Conservation (phyloP, 2,888 invertebrate genomes). For the Drosophila parthenogenetica region DNA sequence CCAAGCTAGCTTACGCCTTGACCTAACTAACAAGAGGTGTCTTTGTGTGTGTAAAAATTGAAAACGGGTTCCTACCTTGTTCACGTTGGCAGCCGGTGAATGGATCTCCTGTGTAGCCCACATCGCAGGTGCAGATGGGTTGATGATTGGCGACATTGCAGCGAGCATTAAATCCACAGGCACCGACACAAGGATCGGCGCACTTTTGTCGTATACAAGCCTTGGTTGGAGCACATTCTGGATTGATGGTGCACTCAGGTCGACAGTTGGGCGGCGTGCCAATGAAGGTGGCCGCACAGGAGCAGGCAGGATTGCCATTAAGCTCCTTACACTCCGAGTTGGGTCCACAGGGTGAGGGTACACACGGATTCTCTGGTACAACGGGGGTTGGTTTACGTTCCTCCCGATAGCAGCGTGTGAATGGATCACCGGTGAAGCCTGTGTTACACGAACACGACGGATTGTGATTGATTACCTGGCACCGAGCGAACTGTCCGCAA, state of each 20-base stretch:
- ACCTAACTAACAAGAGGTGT: constrained; percentile 54
- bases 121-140: constrained; percentile 86
- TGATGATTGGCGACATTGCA: constrained; percentile 87
- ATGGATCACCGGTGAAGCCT: constrained; percentile 91
- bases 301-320: constrained; percentile 86
- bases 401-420: constrained; percentile 87
- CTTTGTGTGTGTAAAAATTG: constrained; percentile 29
- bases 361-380: constrained; percentile 86
- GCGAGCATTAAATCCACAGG: constrained; percentile 89
- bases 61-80: constrained; percentile 81
- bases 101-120: constrained; percentile 88
- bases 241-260: constrained; percentile 88
- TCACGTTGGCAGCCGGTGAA: constrained; percentile 87
- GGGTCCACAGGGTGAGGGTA: constrained; percentile 88
- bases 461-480: constrained; percentile 91
- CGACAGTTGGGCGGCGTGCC: constrained; percentile 88
- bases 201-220: constrained; percentile 86
- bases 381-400: constrained; percentile 84
- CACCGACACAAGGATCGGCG: constrained; percentile 88
- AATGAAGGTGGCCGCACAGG: constrained; percentile 87
- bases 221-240: constrained; percentile 86
- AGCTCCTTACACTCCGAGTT: constrained; percentile 87
- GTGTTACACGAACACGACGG: constrained; percentile 90
- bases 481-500: constrained; percentile 90
- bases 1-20: constrained; percentile 72